A percentile compares a stretch with the other conserved stretches of the same genome.
Conservation (phyloP, 2,888 invertebrate species). For the Cheilosia impressa region DNA sequence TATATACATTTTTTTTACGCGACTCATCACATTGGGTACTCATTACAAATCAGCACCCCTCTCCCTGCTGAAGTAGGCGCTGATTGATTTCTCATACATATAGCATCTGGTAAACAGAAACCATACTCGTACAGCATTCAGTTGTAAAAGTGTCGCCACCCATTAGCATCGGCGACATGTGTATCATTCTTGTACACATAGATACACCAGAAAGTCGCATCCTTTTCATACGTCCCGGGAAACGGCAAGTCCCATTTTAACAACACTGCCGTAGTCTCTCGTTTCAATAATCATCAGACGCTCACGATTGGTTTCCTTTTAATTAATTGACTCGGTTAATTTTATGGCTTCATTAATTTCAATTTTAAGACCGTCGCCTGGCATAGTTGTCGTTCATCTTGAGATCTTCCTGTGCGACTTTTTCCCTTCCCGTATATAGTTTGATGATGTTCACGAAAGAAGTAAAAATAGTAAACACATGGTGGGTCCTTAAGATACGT, state of each 20-base stretch:
- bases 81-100: slow-evolving; percentile 16
- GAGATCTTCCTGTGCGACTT: slow-evolving; percentile 35
- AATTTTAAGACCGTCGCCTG: slow-evolving; percentile 59
- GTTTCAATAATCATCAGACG: slow-evolving; percentile 72
- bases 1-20: background rate
- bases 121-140: slow-evolving; percentile 6
- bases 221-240: background rate
- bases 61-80: background rate
- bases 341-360: slow-evolving; percentile 75
- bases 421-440: slow-evolving; percentile 6
- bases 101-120: slow-evolving; percentile 65
- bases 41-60: background rate
- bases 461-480: slow-evolving; percentile 54
- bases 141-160: slow-evolving; percentile 68
- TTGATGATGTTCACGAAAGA: background rate
- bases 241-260: background rate
- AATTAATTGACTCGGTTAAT: slow-evolving; percentile 74
- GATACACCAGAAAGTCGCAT: background rate
- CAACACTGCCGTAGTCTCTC: slow-evolving; percentile 46
- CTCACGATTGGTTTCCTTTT: slow-evolving; percentile 70
- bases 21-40: background rate
- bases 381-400: slow-evolving; percentile 41
- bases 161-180: slow-evolving; percentile 62
- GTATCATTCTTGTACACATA: slow-evolving; percentile 31
- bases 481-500: slow-evolving; percentile 27